Conservation (phyloP, 30 jellyfish, hydroid and myxozoan species). For the Haliclystus octoradiatus region DNA sequence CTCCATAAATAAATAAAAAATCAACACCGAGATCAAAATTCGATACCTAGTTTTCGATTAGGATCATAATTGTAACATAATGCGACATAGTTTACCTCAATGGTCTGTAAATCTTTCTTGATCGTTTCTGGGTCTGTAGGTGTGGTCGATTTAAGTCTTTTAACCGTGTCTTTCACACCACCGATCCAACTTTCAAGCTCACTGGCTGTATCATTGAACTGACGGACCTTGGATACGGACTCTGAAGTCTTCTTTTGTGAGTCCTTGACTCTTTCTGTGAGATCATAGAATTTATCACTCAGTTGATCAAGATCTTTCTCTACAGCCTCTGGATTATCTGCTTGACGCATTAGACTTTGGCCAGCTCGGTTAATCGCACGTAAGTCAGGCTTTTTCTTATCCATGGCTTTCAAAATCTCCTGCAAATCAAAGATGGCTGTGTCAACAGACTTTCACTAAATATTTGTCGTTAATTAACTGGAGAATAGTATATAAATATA, state of each 20-base stretch:
- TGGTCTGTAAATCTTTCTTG: slow-evolving; percentile 45
- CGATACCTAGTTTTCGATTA: no score
- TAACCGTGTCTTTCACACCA: slow-evolving; percentile 31
- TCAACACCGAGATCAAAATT: no score
- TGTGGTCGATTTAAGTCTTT: slow-evolving; percentile 7
- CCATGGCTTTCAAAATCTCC: slow-evolving; percentile 58
- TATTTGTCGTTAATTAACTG: no score
- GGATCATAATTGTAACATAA: no score
- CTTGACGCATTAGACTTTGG: slow-evolving; percentile 79
- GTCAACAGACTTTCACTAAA: no score
- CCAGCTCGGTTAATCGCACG: slow-evolving; percentile 97
- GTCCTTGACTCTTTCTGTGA: slow-evolving; percentile 62
- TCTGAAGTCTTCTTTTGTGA: slow-evolving; percentile 43
- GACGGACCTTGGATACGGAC: slow-evolving; percentile 45
- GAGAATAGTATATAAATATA: no score
- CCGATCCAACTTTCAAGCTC: slow-evolving; percentile 60
- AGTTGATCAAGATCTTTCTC: slow-evolving; percentile 80
- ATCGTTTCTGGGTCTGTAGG: slow-evolving; percentile 58
- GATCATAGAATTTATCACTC: slow-evolving; percentile 73
- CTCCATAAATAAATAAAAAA: no score
- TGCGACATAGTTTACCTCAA: slow-evolving; percentile 53
- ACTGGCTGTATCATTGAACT: slow-evolving; percentile 47
- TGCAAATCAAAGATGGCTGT: slow-evolving; percentile 6
- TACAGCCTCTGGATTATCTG: slow-evolving; percentile 56
- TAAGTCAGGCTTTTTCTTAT: slow-evolving; percentile 73